These are phyloP conservation scores for Theonella swinhoei DNA, from an alignment of 37 sponge, comb jelly and placozoan genomes.

Conservation along the genomic window DNA sequence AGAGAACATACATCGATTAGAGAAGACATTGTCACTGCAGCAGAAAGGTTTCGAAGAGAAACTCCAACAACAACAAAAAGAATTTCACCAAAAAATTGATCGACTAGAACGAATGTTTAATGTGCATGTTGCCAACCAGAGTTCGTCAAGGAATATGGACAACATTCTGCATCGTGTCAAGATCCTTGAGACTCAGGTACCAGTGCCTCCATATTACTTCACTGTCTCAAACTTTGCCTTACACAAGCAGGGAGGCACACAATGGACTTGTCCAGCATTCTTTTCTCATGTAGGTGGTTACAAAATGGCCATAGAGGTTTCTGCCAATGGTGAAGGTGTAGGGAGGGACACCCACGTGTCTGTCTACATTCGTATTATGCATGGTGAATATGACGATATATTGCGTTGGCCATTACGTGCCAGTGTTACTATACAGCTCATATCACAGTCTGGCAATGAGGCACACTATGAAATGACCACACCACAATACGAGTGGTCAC, in stretches of 20 bases:
- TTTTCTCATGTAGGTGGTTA: not conserved
- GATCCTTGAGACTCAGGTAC: not conserved
- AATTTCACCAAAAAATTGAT: not conserved
- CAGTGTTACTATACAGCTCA: conserved; percentile 11
- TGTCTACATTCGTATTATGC: conserved; percentile 17
- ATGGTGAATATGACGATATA: conserved; percentile 7
- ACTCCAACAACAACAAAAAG: not conserved
- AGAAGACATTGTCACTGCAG: not conserved
- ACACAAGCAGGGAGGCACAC: conserved; percentile 1
- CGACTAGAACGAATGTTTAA: not conserved
- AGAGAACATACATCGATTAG: not conserved
- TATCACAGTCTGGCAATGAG: conserved; percentile 1
- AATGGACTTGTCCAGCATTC: conserved; percentile 9
- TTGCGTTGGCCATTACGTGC: not conserved
- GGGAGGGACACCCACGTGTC: not conserved
- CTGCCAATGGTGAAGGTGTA: conserved; percentile 7
- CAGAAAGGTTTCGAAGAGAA: not conserved
- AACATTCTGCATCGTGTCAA: not conserved
- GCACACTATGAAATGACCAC: conserved; percentile 13
- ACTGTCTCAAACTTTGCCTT: not conserved
- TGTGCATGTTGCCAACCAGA: not conserved
- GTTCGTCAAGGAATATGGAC: too few relatives aligned
- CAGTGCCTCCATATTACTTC: conserved; percentile 10
- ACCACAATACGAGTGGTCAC: conserved; percentile 9
- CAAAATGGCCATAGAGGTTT: conserved; percentile 13